Percentiles rank a stretch among this genome's conserved stretches.
Evolutionary conservation across 2,888 invertebrate species (phyloP).

Genomic region (Eledona agricola): DNA sequence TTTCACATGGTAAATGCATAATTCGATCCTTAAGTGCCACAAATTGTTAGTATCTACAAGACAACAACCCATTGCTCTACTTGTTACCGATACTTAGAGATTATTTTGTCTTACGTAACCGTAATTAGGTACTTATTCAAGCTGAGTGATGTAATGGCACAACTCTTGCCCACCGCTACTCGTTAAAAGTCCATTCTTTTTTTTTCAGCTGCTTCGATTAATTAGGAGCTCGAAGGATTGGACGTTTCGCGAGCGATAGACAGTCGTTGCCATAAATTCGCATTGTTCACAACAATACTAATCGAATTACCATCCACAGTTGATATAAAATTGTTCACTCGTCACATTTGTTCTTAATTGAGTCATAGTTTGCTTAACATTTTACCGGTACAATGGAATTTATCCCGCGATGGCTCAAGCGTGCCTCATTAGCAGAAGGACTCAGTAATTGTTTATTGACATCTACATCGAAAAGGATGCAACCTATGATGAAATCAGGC

Average conservation of each 20-base stretch:
- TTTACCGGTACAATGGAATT: slow-evolving; percentile 18
- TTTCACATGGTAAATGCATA: slow-evolving; percentile 44
- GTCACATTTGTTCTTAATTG: slow-evolving; percentile 28
- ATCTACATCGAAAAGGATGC: too few relatives aligned
- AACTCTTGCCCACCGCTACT: slow-evolving; percentile 38
- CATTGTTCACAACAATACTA: slow-evolving; percentile 26
- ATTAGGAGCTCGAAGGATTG: slow-evolving; percentile 38
- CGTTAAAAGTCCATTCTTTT: slow-evolving; percentile 35
- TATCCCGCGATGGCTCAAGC: slow-evolving; percentile 16
- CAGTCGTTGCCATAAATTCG: slow-evolving; percentile 32
- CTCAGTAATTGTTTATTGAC: slow-evolving; percentile 10
- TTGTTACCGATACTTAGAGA: slow-evolving; percentile 49
- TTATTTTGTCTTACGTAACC: slow-evolving; percentile 49
- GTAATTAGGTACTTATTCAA: slow-evolving; percentile 52
- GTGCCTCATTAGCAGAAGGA: slow-evolving; percentile 15
- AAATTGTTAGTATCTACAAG: slow-evolving; percentile 48
- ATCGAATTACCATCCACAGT: slow-evolving; percentile 19
- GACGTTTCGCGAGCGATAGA: slow-evolving; percentile 23
- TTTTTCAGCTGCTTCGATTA: slow-evolving; percentile 40
- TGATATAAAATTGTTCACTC: slow-evolving; percentile 16
- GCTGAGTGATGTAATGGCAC: slow-evolving; percentile 48
- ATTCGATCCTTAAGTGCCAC: slow-evolving; percentile 48
- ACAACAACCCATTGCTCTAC: slow-evolving; percentile 47
- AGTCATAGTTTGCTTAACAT: slow-evolving; percentile 29
- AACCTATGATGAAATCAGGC: too few relatives aligned